Evolutionary conservation across 2,797 vertebrate species (phyloP).

Genomic region (Lemur catta): DNA sequence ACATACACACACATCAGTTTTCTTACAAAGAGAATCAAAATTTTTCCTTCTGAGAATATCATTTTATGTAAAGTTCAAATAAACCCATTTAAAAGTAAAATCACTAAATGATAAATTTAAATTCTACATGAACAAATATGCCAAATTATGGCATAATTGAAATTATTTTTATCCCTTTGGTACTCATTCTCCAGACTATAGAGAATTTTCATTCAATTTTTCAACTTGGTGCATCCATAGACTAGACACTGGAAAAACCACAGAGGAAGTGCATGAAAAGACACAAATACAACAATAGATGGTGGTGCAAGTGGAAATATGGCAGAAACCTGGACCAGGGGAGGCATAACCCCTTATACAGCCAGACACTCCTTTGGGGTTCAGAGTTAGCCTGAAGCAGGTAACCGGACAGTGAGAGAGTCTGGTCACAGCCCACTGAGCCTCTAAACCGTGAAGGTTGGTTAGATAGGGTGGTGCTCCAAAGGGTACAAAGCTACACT

Average conservation of each 20-base stretch:
- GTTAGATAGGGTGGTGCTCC: not conserved
- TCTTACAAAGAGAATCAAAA: slow-evolving; percentile 14
- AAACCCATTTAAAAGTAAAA: slow-evolving; percentile 43
- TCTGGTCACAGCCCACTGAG: not conserved
- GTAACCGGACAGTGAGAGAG: not conserved
- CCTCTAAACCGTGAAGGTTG: not conserved
- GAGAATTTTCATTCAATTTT: not conserved
- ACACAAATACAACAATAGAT: not conserved
- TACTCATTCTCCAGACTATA: not conserved
- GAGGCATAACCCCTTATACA: not conserved
- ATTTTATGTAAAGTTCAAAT: not conserved
- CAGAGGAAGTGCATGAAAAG: not conserved
- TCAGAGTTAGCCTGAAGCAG: not conserved
- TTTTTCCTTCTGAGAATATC: not conserved
- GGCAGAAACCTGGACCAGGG: not conserved
- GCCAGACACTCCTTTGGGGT: too few species aligned
- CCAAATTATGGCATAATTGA: slow-evolving; percentile 8
- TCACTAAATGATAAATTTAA: not conserved
- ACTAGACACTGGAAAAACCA: not conserved
- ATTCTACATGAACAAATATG: not conserved
- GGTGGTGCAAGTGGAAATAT: not conserved
- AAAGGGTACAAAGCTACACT: not conserved
- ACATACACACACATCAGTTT: not conserved
- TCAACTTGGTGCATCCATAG: not conserved
- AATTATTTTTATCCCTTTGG: slow-evolving; percentile 16